phyloP scores from a whole-genome alignment of 1,140 invertebrate species.

The Drosophila nasuta region DNA sequence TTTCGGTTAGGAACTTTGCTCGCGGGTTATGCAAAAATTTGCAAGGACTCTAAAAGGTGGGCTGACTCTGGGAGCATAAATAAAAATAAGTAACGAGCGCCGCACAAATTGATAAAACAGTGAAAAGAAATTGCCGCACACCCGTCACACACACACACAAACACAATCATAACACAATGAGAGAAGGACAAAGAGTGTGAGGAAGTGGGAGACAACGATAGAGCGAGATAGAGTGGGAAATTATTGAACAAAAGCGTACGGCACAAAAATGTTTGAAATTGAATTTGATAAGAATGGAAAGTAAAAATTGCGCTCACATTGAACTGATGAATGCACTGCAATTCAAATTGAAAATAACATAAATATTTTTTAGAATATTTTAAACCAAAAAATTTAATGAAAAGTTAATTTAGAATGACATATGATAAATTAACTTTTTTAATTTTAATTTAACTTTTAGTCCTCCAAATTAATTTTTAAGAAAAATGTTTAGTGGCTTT shows the following conservation, averaged over 20 bases:
- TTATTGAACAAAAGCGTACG: slow-evolving; percentile 75
- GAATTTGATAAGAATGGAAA: slow-evolving; percentile 72
- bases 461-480: too few relatives aligned
- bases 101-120: slow-evolving; percentile 81
- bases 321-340: slow-evolving; percentile 43
- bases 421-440: too few relatives aligned
- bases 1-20: slow-evolving; percentile 81
- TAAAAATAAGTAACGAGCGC: slow-evolving; percentile 82
- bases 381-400: background rate
- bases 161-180: slow-evolving; percentile 49
- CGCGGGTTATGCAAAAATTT: slow-evolving; percentile 81
- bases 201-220: slow-evolving; percentile 10
- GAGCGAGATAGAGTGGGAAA: slow-evolving; percentile 49
- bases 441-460: too few relatives aligned
- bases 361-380: background rate
- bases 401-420: too few relatives aligned
- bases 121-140: slow-evolving; percentile 77
- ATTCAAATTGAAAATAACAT: background rate
- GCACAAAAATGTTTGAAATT: slow-evolving; percentile 77
- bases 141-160: background rate
- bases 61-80: slow-evolving; percentile 59
- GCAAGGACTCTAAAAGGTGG: slow-evolving; percentile 49
- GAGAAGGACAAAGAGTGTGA: slow-evolving; percentile 9
- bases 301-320: slow-evolving; percentile 23
- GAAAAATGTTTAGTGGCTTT: too few relatives aligned